Evolutionary conservation across 2,888 invertebrate species (phyloP), one percentile per base, ranked within the genome.

Genomic region (Troides helena): DNA sequence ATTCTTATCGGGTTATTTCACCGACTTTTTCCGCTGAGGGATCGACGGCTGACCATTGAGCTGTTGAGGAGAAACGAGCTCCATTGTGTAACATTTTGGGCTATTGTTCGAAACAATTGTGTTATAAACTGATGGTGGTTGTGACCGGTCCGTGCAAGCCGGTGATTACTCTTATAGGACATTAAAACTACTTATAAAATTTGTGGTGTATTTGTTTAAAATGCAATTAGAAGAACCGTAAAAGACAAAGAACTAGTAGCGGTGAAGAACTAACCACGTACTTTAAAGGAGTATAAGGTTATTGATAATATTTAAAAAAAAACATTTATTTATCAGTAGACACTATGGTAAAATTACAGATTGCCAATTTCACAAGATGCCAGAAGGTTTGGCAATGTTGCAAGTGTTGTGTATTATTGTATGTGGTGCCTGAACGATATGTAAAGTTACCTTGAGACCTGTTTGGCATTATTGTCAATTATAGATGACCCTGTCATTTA

Each of bases 1-100:
- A 92, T 88, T 85, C 87, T 90, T 92, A 92, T 92, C 92, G 85
- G 88, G 81, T 18, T 82, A 85, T 86, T 87, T 86, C 86, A 84
- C 85, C 75, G 81, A 83, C 85, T 88, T 90, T 89, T 91, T 88
- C 81, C 82, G 79, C 78, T 75, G 75, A 80, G 83, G 87, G 84
- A 82, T 83, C 82, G 81, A 77, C 77, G 81, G 81, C 84, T 86
- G 88, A 84, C 88, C 87, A 85, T 86, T 85, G 81, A 85, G 80
- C 81, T 78, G 80, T 84, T 82, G 82, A 81, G 84, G 85, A 83
- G 85, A 87, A 90, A 85, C 83, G 83, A 80, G 78, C 69, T 68
- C 79, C 78, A 81, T 85, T 86, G 84, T 83, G 82, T 73, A 75
- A 81, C 80, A 81, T 80, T 85, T 79, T 80, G 77, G 78, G 70